Percentiles rank a stretch among this genome's conserved stretches.
Conservation (phyloP, 2,113 vertebrate species). For the Rafetus swinhoei region DNA sequence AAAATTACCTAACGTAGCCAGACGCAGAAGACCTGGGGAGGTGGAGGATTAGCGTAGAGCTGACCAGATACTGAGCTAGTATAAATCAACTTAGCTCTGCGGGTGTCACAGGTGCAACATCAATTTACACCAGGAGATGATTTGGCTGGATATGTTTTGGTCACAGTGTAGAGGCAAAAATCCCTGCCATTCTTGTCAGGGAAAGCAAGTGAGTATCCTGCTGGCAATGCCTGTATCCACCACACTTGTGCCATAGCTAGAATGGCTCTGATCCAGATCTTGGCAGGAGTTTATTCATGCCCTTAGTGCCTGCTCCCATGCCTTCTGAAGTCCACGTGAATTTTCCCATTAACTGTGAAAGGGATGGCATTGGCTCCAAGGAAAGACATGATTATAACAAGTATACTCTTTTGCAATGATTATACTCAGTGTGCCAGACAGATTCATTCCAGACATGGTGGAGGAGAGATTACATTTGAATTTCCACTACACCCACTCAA, state of each 20-base stretch:
- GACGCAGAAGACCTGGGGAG: too few species aligned
- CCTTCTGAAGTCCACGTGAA: not conserved
- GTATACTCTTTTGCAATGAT: slow-evolving; percentile 14
- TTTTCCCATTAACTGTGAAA: slow-evolving; percentile 13
- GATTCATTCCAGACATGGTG: slow-evolving; percentile 31
- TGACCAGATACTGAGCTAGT: too few species aligned
- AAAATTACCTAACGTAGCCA: too few species aligned
- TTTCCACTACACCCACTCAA: slow-evolving; percentile 46
- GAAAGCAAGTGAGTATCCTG: not conserved
- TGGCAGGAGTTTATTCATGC: not conserved
- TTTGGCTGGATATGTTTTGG: not conserved
- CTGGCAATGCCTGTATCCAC: not conserved
- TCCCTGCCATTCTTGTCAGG: not conserved
- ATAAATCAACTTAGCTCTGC: not conserved
- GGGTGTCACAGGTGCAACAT: not conserved
- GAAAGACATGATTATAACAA: slow-evolving; percentile 37
- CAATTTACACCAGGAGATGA: not conserved
- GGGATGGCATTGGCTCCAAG: not conserved
- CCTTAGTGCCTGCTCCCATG: not conserved
- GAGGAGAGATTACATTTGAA: slow-evolving; percentile 21
- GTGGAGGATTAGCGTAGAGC: too few species aligned
- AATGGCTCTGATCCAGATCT: not conserved
- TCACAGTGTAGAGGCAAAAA: not conserved
- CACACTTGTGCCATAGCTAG: not conserved
- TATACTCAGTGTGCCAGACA: slow-evolving; percentile 43